Evolutionary conservation across 2,113 vertebrate species (phyloP).

Genomic region (Elachura formosa): DNA sequence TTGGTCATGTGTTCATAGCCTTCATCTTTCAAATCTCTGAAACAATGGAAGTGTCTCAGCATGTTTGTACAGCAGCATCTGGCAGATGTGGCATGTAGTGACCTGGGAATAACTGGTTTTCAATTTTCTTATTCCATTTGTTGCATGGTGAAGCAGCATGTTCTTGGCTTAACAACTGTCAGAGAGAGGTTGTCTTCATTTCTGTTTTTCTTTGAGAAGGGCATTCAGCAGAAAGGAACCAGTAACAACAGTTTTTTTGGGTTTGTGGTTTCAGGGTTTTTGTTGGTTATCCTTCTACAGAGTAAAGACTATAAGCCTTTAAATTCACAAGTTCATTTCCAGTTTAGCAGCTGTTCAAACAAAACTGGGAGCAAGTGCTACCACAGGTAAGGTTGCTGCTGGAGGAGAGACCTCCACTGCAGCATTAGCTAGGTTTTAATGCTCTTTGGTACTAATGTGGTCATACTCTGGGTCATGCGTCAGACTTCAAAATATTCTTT

Average conservation of each 20-base stretch:
- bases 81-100: not conserved
- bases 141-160: not conserved
- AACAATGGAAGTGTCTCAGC: not conserved
- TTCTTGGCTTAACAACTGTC: not conserved
- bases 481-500: not conserved
- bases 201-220: not conserved
- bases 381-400: not conserved
- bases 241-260: not conserved
- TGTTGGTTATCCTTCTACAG: not conserved
- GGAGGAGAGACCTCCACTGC: not conserved
- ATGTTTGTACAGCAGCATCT: not conserved
- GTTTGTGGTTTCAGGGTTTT: not conserved
- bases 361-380: not conserved
- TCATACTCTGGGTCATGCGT: not conserved
- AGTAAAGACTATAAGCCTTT: not conserved
- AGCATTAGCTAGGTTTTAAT: not conserved
- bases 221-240: not conserved
- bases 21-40: not conserved
- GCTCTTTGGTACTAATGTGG: not conserved
- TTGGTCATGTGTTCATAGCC: not conserved
- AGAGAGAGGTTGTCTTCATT: not conserved
- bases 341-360: conserved; percentile 51
- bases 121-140: not conserved
- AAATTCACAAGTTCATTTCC: conserved; percentile 18
- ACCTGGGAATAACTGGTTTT: not conserved